These are phyloP conservation scores for Callosobruchus maculatus DNA, from an alignment of 2,888 invertebrate species.

Conservation along the genomic window DNA sequence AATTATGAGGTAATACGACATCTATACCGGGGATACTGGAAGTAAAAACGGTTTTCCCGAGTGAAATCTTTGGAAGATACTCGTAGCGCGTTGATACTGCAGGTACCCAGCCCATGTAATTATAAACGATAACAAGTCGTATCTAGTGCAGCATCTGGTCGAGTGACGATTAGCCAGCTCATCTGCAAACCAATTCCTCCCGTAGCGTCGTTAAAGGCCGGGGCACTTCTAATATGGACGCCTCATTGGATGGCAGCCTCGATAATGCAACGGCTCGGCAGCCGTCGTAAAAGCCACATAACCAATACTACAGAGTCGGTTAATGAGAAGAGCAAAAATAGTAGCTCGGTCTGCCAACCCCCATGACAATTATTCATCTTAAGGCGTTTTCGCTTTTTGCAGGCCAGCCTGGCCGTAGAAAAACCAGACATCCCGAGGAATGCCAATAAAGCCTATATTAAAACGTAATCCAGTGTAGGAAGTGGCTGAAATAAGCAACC, in stretches of 20 bases:
- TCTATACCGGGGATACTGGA: no score
- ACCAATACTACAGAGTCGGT: background rate
- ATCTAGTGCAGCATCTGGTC: background rate
- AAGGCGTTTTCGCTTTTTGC: conserved; percentile 9
- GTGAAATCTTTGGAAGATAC: no score
- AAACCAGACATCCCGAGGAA: conserved; percentile 17
- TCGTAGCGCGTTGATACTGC: no score
- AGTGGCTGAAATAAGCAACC: conserved; percentile 37
- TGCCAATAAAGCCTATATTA: conserved; percentile 25
- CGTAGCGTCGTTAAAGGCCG: background rate
- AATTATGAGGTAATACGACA: no score
- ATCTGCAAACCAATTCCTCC: background rate
- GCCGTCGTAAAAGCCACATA: background rate
- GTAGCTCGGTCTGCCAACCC: conserved; percentile 3
- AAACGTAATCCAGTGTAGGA: conserved; percentile 36
- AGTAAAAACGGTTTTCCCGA: no score
- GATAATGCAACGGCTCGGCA: background rate
- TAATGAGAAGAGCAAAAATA: background rate
- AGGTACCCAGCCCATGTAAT: background rate
- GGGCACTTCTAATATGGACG: background rate
- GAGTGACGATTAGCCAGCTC: background rate
- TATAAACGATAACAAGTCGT: background rate
- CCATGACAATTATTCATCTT: conserved; percentile 13
- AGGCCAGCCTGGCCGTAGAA: conserved; percentile 7
- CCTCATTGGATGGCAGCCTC: background rate